Evolutionary conservation across 2,888 invertebrate genomes (phyloP).

Genomic region (Antheraea assamensis): DNA sequence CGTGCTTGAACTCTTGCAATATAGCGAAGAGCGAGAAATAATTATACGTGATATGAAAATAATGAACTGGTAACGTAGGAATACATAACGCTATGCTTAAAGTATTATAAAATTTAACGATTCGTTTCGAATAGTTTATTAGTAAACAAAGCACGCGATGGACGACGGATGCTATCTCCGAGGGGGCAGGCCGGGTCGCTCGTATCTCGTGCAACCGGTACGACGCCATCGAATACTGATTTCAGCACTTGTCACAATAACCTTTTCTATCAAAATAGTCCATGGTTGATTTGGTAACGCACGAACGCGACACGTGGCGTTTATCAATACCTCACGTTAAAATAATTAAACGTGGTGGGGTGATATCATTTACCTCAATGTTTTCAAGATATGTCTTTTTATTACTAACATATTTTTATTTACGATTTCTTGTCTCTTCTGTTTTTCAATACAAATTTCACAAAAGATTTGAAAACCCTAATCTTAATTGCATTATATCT

Average conservation of each 20-base stretch:
- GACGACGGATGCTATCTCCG: constrained; percentile 23
- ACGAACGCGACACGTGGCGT: constrained; percentile 14
- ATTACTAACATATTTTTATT: too few species aligned
- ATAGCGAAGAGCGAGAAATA: neutral
- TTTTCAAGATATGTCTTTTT: neutral
- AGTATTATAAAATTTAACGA: neutral
- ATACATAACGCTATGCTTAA: neutral
- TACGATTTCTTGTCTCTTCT: too few species aligned
- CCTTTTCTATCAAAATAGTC: constrained; percentile 35
- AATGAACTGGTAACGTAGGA: neutral
- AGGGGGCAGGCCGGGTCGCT: constrained; percentile 53
- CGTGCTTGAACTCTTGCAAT: neutral
- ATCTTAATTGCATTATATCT: too few species aligned
- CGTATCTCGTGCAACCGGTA: constrained; percentile 41
- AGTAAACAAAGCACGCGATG: constrained; percentile 7
- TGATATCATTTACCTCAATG: neutral
- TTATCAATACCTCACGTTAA: neutral
- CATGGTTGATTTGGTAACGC: constrained; percentile 21
- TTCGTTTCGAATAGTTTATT: constrained; percentile 6
- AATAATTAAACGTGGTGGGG: neutral
- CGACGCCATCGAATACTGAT: constrained; percentile 30
- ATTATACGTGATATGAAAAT: neutral
- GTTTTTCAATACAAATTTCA: too few species aligned
- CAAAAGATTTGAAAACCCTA: too few species aligned
- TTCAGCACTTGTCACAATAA: constrained; percentile 30